phyloP scores from a whole-genome alignment of 2,113 vertebrate genomes.

The Monarcha castaneiventris region DNA sequence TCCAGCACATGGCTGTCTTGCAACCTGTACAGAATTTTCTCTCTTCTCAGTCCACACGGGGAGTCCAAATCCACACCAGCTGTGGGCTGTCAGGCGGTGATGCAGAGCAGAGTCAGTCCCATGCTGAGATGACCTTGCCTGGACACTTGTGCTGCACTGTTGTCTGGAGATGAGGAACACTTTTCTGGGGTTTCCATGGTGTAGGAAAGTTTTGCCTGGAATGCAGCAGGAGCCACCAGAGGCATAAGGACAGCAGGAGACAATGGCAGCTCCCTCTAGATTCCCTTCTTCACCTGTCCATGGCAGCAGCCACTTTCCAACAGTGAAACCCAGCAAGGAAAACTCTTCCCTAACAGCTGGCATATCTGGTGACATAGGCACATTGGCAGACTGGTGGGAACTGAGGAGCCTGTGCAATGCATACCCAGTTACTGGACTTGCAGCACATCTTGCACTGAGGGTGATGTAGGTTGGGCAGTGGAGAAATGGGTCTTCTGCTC shows the following conservation, averaged over 20 bases:
- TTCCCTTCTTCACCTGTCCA: background rate
- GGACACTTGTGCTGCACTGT: background rate
- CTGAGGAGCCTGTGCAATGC: background rate
- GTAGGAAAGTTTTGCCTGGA: background rate
- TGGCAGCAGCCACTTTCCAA: background rate
- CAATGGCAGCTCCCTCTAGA: background rate
- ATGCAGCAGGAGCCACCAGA: background rate
- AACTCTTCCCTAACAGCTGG: background rate
- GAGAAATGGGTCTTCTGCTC: background rate
- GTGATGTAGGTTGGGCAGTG: accelerated
- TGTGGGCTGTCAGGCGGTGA: background rate
- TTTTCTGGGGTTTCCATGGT: background rate
- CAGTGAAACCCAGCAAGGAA: background rate
- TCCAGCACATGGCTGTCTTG: background rate
- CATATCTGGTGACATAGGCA: background rate
- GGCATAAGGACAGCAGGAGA: background rate
- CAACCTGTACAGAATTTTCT: background rate
- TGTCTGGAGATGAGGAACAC: background rate
- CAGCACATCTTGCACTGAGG: background rate
- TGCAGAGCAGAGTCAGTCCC: background rate
- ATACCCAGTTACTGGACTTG: background rate
- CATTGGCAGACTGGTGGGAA: background rate
- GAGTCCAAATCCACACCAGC: background rate
- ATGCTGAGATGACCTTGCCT: background rate
- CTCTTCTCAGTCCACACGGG: background rate